phyloP scores from a whole-genome alignment of 2,113 vertebrate species.

The Cheilinus undulatus region DNA sequence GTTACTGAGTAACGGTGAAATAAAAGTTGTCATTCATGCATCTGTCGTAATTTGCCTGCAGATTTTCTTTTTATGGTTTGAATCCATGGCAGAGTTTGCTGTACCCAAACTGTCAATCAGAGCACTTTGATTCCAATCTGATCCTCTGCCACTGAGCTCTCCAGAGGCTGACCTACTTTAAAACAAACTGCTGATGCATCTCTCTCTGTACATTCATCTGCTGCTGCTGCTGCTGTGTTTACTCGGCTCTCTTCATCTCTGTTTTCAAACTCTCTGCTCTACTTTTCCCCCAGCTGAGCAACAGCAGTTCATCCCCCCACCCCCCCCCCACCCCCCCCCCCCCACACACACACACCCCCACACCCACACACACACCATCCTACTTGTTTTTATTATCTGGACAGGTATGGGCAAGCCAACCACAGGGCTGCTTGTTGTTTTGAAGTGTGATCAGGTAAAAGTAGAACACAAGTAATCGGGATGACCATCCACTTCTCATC shows the following conservation, averaged over 20 bases:
- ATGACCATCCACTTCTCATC: constrained; percentile 64
- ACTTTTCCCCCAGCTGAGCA: constrained; percentile 48
- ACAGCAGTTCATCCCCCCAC: constrained; percentile 35
- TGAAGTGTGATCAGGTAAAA: constrained; percentile 77
- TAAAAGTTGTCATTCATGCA: neutral
- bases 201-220: constrained; percentile 50
- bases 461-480: constrained; percentile 48
- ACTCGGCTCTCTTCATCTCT: constrained; percentile 12
- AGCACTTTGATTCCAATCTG: constrained; percentile 54
- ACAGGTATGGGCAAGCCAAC: constrained; percentile 79
- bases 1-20: neutral
- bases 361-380: neutral
- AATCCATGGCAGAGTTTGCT: constrained; percentile 18
- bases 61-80: neutral
- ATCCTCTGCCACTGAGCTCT: constrained; percentile 45
- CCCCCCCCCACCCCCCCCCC: constrained; percentile 2
- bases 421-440: constrained; percentile 75
- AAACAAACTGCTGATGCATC: constrained; percentile 55
- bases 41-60: constrained; percentile 5
- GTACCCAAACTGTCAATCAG: constrained; percentile 65
- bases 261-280: constrained; percentile 35
- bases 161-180: constrained; percentile 74
- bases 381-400: constrained; percentile 70
- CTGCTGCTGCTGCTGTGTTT: constrained; percentile 42
- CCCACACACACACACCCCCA: neutral